phyloP scores from a whole-genome alignment of 2,113 vertebrate species.

The Forbesichthys agassizii region DNA sequence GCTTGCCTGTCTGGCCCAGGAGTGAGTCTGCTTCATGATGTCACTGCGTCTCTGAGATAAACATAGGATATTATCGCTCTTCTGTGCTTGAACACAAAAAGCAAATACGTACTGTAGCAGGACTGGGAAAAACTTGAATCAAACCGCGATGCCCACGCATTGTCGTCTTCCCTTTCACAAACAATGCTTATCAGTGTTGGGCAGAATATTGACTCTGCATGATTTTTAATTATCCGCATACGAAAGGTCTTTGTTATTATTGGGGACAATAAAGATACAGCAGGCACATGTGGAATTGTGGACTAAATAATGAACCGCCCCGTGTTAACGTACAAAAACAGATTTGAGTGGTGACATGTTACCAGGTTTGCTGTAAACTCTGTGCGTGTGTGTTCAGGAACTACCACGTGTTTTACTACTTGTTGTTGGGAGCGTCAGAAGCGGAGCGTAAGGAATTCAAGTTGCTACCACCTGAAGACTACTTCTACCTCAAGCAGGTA shows the following conservation, averaged over 20 bases:
- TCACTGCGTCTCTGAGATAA: constrained; percentile 51
- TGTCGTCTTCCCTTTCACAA: constrained; percentile 21
- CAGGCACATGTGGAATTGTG: constrained; percentile 3
- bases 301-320: constrained; percentile 5
- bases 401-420: constrained; percentile 98
- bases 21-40: constrained; percentile 29
- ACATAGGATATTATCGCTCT: constrained; percentile 51
- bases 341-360: not conserved
- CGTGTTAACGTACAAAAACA: constrained; percentile 8
- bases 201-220: constrained; percentile 16
- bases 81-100: constrained; percentile 31
- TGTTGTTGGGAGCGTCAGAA: constrained; percentile 89
- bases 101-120: constrained; percentile 14
- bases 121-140: constrained; percentile 43
- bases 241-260: not conserved
- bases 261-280: not conserved
- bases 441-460: constrained; percentile 92
- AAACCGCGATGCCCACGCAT: not conserved
- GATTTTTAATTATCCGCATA: constrained; percentile 1
- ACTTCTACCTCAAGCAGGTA: constrained; percentile 99
- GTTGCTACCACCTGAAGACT: constrained; percentile 92
- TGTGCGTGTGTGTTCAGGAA: constrained; percentile 78
- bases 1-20: constrained; percentile 21
- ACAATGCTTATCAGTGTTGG: not conserved
- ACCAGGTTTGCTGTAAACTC: not conserved